Base-by-base conservation (phyloP, 2,113 vertebrate genomes). In the Corynorhinus townsendii region DNA sequence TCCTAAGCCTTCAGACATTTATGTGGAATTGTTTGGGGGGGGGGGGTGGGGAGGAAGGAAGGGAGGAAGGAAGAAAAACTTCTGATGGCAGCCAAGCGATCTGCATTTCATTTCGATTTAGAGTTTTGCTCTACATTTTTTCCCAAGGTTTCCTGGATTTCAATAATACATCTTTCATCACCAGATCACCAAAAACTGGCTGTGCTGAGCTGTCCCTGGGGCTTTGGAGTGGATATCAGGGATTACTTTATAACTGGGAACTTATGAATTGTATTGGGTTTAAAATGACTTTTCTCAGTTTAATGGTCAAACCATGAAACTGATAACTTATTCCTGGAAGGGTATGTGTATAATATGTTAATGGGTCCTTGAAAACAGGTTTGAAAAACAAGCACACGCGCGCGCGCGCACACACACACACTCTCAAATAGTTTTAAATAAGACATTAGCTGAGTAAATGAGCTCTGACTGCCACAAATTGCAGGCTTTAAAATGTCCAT, bases 101-200 rank as follows among this genome's bases (percentile, higher is more conserved):
- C 98, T 98, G 97, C 98, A 96, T 98, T 98, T 98, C 98, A 98
- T 98, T 98, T 98, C 96, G 93, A 93, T 95, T 97, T 97, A 98
- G 97, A 97, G 96, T 97, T 98, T 94, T 96, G 96, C 92, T 97
- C 96, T 98, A 96, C 92, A 94, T 96, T 97, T 98, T 98, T 98
- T 98, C 98, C 98, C 98, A 98, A 97, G 98, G 94, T 97, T 98
- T 98, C 97, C 97, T 96, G 96, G 69, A 97, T 98, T 98, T 98
- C 98, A 97, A 97, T 97, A 98, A 98, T 98, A 98, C 98, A 98
- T 98, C 98, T 98, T 98, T 98, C 98, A 98, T 97, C 98, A 97
- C 98, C 86, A 93, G 95, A 98, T 98, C 98, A 97, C 97, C 97
- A 97, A 98, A 98, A 96, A 64, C 75, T 96, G 56, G 71, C 92